Conservation (phyloP, 2,888 invertebrate genomes). For the Acanthosepion esculentum region DNA sequence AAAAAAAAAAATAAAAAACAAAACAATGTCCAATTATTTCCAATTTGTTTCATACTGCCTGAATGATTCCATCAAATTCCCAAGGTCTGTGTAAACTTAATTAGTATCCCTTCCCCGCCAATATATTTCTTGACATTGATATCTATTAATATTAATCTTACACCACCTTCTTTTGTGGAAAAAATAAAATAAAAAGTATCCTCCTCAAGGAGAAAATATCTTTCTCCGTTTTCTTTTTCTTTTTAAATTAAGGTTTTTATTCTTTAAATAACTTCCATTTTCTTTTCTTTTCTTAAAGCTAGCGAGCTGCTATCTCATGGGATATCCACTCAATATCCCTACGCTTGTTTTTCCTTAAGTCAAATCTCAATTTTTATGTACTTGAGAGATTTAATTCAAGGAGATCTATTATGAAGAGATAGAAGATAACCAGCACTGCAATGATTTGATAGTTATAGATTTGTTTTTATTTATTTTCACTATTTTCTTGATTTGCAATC, state of each 20-base stretch:
- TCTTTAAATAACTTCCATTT: neutral
- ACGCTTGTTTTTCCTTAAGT: neutral
- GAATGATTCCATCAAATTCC: neutral
- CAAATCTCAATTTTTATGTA: neutral
- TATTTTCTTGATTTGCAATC: too few species aligned
- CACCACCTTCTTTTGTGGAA: neutral
- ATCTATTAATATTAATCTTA: slow-evolving; percentile 3
- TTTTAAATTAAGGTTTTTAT: neutral
- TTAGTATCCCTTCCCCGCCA: neutral
- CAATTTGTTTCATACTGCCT: neutral
- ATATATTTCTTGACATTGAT: neutral
- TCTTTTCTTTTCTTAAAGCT: neutral
- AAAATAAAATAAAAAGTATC: neutral
- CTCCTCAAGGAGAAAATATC: neutral
- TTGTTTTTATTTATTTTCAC: too few species aligned
- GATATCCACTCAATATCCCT: neutral
- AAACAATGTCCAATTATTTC: neutral
- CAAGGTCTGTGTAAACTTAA: neutral
- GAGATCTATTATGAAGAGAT: neutral
- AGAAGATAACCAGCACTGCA: neutral
- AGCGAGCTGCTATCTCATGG: neutral
- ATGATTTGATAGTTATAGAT: neutral
- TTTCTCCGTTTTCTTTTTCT: neutral
- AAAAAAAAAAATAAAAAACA: too few species aligned
- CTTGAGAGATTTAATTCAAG: slow-evolving; percentile 1